phyloP scores from a whole-genome alignment of 1,140 invertebrate genomes.

The Drosophila hydei region DNA sequence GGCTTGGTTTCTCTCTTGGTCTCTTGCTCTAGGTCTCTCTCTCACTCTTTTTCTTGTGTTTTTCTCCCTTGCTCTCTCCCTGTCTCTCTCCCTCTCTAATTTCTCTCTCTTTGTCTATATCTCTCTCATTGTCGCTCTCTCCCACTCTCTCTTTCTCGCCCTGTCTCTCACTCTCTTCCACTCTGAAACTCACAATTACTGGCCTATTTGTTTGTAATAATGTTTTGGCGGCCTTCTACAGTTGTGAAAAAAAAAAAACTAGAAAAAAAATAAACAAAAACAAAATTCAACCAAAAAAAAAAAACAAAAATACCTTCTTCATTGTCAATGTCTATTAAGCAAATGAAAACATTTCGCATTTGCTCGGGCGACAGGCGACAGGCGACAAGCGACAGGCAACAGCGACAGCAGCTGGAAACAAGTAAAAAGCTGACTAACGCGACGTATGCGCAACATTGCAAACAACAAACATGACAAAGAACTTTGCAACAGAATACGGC shows the following conservation, averaged over 20 bases:
- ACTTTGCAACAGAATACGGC: constrained; percentile 46
- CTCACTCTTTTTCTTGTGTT: background rate
- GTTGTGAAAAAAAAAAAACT: too few species aligned
- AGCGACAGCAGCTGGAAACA: background rate
- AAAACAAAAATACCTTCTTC: constrained; percentile 4
- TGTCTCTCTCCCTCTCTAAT: background rate
- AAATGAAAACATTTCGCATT: constrained; percentile 64
- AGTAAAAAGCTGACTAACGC: constrained; percentile 28
- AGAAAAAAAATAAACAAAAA: background rate
- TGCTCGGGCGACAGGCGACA: constrained; percentile 23
- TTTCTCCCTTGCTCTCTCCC: background rate
- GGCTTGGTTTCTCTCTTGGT: too few species aligned
- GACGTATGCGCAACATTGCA: constrained; percentile 47
- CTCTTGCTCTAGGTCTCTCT: background rate
- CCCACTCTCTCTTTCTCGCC: background rate
- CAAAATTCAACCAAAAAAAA: background rate
- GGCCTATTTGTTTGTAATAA: too few species aligned
- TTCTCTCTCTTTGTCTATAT: background rate
- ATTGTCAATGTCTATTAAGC: constrained; percentile 61
- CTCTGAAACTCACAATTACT: too few species aligned
- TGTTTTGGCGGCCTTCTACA: too few species aligned
- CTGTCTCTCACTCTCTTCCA: too few species aligned
- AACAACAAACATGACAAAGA: constrained; percentile 64
- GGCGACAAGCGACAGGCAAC: constrained; percentile 18
- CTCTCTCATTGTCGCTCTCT: too few species aligned